Evolutionary conservation across 2,797 vertebrate species (phyloP).

Genomic region (Thamnophis elegans): DNA sequence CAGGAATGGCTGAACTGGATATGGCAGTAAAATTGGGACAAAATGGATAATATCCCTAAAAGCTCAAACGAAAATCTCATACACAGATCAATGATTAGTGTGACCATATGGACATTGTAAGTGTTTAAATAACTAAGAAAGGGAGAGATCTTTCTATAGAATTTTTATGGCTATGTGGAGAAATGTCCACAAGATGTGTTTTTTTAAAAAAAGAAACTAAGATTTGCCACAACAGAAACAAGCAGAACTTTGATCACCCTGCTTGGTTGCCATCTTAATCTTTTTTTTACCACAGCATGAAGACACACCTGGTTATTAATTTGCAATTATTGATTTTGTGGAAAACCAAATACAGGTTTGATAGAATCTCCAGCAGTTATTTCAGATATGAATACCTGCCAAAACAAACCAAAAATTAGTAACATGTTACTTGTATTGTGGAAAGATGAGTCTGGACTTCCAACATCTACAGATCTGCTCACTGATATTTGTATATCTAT

Average conservation of each 20-base stretch:
- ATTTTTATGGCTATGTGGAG: neutral
- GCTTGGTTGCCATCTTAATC: neutral
- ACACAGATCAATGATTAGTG: neutral
- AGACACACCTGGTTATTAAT: neutral
- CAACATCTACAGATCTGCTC: neutral
- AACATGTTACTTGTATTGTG: neutral
- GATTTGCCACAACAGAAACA: neutral
- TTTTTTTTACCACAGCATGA: neutral
- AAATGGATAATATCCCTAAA: neutral
- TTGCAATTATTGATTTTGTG: neutral
- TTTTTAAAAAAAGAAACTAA: neutral
- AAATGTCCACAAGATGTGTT: neutral
- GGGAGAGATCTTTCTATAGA: neutral
- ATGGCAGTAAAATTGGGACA: constrained; percentile 11
- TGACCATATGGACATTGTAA: neutral
- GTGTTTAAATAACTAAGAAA: neutral
- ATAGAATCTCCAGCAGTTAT: neutral
- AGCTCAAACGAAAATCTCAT: neutral
- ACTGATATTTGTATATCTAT: neutral
- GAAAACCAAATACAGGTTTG: neutral
- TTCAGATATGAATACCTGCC: neutral
- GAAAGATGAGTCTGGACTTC: neutral
- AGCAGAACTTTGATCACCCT: neutral
- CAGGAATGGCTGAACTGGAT: constrained; percentile 44
- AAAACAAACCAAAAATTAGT: neutral